phyloP scores from a whole-genome alignment of 2,797 vertebrate species.

The Cuculus canorus region DNA sequence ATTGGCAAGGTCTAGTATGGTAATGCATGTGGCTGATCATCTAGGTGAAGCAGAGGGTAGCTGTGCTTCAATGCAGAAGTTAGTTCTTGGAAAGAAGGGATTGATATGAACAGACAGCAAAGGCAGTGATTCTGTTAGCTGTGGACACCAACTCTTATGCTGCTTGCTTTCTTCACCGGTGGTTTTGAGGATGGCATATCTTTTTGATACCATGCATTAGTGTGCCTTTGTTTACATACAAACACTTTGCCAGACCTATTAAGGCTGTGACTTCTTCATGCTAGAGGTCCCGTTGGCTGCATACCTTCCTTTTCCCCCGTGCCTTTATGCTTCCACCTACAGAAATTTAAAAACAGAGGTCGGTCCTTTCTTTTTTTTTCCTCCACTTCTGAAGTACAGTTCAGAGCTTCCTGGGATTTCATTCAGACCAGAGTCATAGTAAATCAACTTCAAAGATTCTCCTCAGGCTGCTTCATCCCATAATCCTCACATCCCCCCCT shows the following conservation, averaged over 20 bases:
- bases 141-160: neutral
- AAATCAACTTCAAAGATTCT: slow-evolving; percentile 16
- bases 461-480: neutral
- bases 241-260: neutral
- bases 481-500: neutral
- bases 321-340: neutral
- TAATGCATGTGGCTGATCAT: neutral
- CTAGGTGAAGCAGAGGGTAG: neutral
- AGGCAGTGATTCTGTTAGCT: neutral
- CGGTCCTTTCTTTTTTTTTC: neutral
- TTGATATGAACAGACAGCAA: neutral
- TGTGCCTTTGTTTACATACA: neutral
- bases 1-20: neutral
- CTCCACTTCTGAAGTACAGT: neutral
- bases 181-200: neutral
- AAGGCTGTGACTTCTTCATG: neutral
- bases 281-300: neutral
- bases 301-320: neutral
- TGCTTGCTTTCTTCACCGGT: neutral
- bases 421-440: neutral
- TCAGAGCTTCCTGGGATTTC: slow-evolving; percentile 10
- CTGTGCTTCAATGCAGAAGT: neutral
- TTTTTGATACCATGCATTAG: neutral
- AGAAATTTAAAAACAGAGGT: neutral
- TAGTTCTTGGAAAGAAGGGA: accelerated